A percentile compares a stretch with the other conserved stretches of the same genome.
These are phyloP conservation scores for Pocillopora damicornis DNA, from an alignment of 64 coral and sea anemone species.

Conservation along the genomic window DNA sequence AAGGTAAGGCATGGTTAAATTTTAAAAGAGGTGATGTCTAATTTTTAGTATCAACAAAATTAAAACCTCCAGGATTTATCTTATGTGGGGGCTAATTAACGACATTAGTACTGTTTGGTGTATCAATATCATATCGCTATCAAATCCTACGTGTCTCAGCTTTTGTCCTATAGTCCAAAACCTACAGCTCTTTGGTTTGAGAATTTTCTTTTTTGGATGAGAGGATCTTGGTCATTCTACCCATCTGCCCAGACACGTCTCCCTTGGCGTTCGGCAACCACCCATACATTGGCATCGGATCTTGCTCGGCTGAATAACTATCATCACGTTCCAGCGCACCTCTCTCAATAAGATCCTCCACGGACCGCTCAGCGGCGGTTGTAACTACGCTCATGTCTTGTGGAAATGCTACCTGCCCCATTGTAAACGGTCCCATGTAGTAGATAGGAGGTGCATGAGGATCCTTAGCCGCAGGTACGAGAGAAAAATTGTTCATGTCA, in stretches of 20 bases:
- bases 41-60: too few relatives aligned
- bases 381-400: constrained; percentile 38
- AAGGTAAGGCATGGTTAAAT: too few relatives aligned
- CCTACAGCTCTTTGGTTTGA: too few relatives aligned
- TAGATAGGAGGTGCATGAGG: constrained; percentile 26
- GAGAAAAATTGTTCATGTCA: constrained; percentile 50
- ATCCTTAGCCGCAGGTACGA: background rate
- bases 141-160: too few relatives aligned
- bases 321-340: constrained; percentile 14
- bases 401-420: constrained; percentile 49
- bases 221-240: background rate
- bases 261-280: constrained; percentile 33
- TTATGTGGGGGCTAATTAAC: too few relatives aligned
- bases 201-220: too few relatives aligned
- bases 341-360: constrained; percentile 34
- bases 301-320: constrained; percentile 12
- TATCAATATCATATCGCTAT: too few relatives aligned
- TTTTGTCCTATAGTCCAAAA: too few relatives aligned
- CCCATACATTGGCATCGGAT: constrained; percentile 47
- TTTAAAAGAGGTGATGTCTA: too few relatives aligned
- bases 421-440: constrained; percentile 49
- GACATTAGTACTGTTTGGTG: too few relatives aligned
- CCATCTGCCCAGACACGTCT: constrained; percentile 1
- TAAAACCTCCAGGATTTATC: too few relatives aligned
- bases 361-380: constrained; percentile 40